Conservation (phyloP, 2,113 vertebrate species). For the Origma solitaria region DNA sequence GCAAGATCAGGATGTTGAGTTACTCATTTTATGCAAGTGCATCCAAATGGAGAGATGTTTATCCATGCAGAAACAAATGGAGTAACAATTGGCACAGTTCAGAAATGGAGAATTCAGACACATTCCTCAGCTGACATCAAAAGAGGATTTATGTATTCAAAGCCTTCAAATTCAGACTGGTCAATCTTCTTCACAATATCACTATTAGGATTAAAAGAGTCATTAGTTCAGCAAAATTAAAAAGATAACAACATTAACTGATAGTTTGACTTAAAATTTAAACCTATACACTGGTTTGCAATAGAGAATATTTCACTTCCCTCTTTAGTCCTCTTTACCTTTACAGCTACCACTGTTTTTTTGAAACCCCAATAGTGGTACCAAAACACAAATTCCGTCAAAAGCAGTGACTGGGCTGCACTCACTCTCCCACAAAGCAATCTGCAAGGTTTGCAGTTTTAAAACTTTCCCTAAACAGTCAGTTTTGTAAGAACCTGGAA, state of each 20-base stretch:
- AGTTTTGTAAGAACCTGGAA: not conserved
- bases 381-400: not conserved
- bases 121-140: constrained; percentile 99
- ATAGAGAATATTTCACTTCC: not conserved
- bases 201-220: constrained; percentile 67
- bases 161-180: constrained; percentile 98
- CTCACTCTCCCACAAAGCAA: not conserved
- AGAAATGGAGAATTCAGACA: constrained; percentile 77
- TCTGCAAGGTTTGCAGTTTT: not conserved
- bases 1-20: constrained; percentile 34
- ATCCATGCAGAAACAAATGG: constrained; percentile 66
- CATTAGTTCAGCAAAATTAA: not conserved
- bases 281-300: not conserved
- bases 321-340: not conserved
- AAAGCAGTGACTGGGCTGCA: not conserved
- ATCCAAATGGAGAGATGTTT: constrained; percentile 47
- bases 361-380: not conserved
- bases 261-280: not conserved
- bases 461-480: not conserved
- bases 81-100: constrained; percentile 60
- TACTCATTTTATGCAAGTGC: constrained; percentile 27
- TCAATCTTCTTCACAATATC: constrained; percentile 98
- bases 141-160: constrained; percentile 98
- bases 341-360: not conserved
- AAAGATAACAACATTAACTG: not conserved